Conservation (phyloP, 2,113 vertebrate genomes). For the Ardeotis arabs region DNA sequence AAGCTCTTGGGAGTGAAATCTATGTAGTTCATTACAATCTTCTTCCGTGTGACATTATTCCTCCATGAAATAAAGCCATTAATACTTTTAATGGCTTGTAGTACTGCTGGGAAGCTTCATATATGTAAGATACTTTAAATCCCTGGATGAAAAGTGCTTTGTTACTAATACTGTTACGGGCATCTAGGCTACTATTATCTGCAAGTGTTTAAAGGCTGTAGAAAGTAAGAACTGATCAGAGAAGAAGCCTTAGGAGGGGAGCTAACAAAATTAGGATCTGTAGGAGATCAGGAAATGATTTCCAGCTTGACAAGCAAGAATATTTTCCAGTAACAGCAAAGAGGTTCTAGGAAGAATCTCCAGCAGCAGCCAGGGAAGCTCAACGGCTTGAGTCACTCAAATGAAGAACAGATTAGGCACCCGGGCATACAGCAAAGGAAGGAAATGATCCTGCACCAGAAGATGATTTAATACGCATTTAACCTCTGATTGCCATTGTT, state of each 20-base stretch:
- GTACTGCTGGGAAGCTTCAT: constrained; percentile 36
- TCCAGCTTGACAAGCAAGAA: constrained; percentile 19
- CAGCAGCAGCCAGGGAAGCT: constrained; percentile 49
- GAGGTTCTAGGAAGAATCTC: constrained; percentile 43
- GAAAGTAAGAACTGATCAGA: constrained; percentile 8
- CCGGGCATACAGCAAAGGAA: constrained; percentile 20
- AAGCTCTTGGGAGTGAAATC: background rate
- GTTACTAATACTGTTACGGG: constrained; percentile 5
- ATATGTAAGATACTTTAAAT: background rate
- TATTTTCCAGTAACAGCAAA: constrained; percentile 39
- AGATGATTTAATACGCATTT: constrained; percentile 17
- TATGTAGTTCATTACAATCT: background rate
- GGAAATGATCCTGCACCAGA: constrained; percentile 49
- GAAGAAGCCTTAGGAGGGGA: background rate
- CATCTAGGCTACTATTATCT: background rate
- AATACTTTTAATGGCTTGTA: constrained; percentile 16
- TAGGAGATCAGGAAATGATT: constrained; percentile 28
- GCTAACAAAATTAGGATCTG: constrained; percentile 32
- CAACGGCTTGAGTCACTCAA: constrained; percentile 19
- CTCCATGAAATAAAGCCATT: background rate
- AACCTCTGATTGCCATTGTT: constrained; percentile 46
- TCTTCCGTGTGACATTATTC: background rate
- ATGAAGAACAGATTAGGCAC: constrained; percentile 41
- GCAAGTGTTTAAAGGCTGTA: constrained; percentile 1
- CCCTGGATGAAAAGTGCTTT: background rate